Evolutionary conservation across 2,888 invertebrate species (phyloP).

Genomic region (Sabellastarte sp.): DNA sequence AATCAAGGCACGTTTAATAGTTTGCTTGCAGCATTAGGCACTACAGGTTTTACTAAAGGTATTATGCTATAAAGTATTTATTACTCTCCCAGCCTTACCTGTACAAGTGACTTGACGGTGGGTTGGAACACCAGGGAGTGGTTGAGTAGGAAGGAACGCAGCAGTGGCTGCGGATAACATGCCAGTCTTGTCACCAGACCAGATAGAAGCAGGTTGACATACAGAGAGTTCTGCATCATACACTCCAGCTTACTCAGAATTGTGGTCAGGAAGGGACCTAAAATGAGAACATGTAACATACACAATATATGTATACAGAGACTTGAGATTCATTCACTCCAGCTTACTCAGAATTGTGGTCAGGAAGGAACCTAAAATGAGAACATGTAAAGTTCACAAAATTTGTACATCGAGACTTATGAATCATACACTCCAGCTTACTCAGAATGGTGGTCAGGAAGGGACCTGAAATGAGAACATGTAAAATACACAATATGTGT

Average conservation of each 20-base stretch:
- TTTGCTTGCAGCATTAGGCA: too few relatives aligned
- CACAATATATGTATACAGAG: too few relatives aligned
- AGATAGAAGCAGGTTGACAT: slow-evolving; percentile 83
- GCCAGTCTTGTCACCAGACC: slow-evolving; percentile 83
- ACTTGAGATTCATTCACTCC: slow-evolving; percentile 80
- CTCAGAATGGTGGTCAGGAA: slow-evolving; percentile 79
- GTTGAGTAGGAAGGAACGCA: slow-evolving; percentile 83
- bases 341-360: slow-evolving; percentile 78
- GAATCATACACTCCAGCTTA: slow-evolving; percentile 79
- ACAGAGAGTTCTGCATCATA: slow-evolving; percentile 80
- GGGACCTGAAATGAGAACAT: too few relatives aligned
- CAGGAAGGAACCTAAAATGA: slow-evolving; percentile 80
- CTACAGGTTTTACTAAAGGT: too few relatives aligned
- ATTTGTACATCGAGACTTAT: slow-evolving; percentile 79
- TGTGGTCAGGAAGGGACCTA: slow-evolving; percentile 78
- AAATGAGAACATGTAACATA: too few relatives aligned
- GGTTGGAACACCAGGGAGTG: slow-evolving; percentile 83
- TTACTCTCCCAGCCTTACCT: too few relatives aligned
- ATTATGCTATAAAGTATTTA: too few relatives aligned
- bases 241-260: slow-evolving; percentile 79
- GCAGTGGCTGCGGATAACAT: slow-evolving; percentile 82
- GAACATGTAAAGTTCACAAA: too few relatives aligned
- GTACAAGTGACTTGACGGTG: slow-evolving; percentile 84
- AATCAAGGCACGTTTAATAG: too few relatives aligned
- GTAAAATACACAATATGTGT: too few relatives aligned